A percentile compares a stretch with the other conserved stretches of the same genome.
These are phyloP conservation scores for Hippopotamus amphibius DNA, from an alignment of 2,113 vertebrate genomes.

Conservation along the genomic window DNA sequence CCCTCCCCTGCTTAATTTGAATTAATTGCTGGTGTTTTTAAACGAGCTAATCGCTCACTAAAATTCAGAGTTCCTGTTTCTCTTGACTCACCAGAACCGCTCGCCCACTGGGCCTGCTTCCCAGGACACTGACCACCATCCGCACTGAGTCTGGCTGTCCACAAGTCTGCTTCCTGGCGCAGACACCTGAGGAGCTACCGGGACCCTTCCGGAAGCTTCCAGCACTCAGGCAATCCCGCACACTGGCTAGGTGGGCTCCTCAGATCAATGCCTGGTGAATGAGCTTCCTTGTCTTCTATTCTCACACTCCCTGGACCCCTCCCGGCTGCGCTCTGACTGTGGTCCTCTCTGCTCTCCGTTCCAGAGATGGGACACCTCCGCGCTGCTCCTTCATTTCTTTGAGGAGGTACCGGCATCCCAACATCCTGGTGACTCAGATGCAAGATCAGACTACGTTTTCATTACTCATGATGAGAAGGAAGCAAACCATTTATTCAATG, in stretches of 20 bases:
- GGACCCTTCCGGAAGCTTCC: background rate
- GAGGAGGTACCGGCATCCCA: too few species aligned
- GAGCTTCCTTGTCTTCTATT: background rate
- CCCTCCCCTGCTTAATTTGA: background rate
- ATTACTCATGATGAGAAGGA: background rate
- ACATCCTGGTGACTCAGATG: background rate
- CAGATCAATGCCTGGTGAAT: accelerated
- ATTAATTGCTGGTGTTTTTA: background rate
- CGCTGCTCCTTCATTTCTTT: background rate
- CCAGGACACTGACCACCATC: background rate
- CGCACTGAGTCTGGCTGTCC: background rate
- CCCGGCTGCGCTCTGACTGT: background rate
- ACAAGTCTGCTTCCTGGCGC: background rate
- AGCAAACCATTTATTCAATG: background rate
- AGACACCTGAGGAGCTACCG: background rate
- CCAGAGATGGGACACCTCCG: background rate
- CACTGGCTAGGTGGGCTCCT: background rate
- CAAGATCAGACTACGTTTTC: background rate
- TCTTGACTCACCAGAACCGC: background rate
- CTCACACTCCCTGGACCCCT: background rate
- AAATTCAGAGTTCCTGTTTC: background rate
- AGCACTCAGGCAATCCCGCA: background rate
- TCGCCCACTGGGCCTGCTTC: accelerated
- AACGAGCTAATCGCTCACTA: background rate
- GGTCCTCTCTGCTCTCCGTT: background rate